Evolutionary conservation across 2,888 invertebrate genomes (phyloP).

Genomic region (Platynereis dumerilii): DNA sequence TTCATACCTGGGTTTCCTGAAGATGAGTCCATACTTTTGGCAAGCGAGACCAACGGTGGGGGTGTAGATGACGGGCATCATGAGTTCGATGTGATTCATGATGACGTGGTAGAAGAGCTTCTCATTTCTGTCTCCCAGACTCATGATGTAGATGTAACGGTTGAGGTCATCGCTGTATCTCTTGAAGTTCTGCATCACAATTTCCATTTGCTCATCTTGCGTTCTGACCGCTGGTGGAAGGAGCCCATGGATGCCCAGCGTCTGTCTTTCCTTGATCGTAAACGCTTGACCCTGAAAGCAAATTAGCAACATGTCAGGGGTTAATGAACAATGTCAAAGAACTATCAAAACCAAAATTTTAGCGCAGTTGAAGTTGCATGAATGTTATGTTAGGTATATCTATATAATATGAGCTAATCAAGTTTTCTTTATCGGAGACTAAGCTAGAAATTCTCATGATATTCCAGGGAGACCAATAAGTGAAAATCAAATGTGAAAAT

Average conservation of each 20-base stretch:
- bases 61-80: conserved; percentile 98
- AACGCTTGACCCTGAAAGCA: conserved; percentile 88
- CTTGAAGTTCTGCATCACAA: conserved; percentile 70
- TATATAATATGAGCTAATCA: too few relatives aligned
- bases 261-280: conserved; percentile 88
- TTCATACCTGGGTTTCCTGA: conserved; percentile 77
- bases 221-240: conserved; percentile 88
- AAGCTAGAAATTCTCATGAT: too few relatives aligned
- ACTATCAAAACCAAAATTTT: too few relatives aligned
- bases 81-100: conserved; percentile 83
- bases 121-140: conserved; percentile 88
- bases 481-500: too few relatives aligned
- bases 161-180: conserved; percentile 74
- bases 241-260: conserved; percentile 92
- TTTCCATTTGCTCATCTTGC: conserved; percentile 65
- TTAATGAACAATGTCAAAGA: too few relatives aligned
- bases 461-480: too few relatives aligned
- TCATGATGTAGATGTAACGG: conserved; percentile 58
- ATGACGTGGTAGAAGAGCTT: conserved; percentile 92
- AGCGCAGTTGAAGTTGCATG: too few relatives aligned
- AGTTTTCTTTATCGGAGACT: too few relatives aligned
- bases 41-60: conserved; percentile 97
- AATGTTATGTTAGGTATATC: too few relatives aligned
- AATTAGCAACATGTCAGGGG: too few relatives aligned
- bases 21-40: conserved; percentile 93